phyloP scores from a whole-genome alignment of 2,888 invertebrate species.

The Cryptus viduatorius region DNA sequence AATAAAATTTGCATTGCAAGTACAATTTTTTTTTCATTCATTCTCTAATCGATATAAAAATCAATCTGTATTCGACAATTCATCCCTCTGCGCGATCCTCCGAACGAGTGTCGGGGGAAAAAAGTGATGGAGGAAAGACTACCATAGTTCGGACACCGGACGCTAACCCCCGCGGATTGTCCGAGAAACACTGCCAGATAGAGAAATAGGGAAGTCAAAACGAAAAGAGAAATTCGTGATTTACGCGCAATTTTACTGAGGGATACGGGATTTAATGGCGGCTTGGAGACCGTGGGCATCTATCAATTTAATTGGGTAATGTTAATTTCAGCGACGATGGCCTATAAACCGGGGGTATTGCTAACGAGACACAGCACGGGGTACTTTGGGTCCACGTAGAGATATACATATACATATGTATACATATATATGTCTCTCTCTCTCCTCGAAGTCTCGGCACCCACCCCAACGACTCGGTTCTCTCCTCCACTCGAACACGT shows the following conservation, averaged over 20 bases:
- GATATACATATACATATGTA: conserved; percentile 17
- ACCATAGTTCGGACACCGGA: background rate
- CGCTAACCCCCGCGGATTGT: background rate
- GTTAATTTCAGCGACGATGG: conserved; percentile 85
- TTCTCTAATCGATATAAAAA: too few species aligned
- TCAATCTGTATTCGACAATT: too few species aligned
- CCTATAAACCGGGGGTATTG: conserved; percentile 83
- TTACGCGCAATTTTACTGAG: conserved; percentile 77
- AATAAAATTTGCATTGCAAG: too few species aligned
- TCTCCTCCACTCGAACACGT: conserved; percentile 72
- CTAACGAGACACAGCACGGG: conserved; percentile 82
- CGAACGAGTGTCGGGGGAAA: background rate
- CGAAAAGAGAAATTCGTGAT: conserved; percentile 71
- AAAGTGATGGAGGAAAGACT: background rate
- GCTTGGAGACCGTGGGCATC: conserved; percentile 79
- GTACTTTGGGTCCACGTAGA: conserved; percentile 74
- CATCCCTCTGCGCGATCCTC: too few species aligned
- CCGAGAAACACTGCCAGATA: background rate
- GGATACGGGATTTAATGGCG: conserved; percentile 80
- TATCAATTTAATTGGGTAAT: conserved; percentile 85
- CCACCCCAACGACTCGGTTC: conserved; percentile 55
- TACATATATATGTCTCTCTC: conserved; percentile 3
- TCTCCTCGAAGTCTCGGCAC: conserved; percentile 49
- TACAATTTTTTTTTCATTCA: too few species aligned
- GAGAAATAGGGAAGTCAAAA: conserved; percentile 6